phyloP scores from a whole-genome alignment of 2,113 vertebrate genomes.

The Alouatta palliata region DNA sequence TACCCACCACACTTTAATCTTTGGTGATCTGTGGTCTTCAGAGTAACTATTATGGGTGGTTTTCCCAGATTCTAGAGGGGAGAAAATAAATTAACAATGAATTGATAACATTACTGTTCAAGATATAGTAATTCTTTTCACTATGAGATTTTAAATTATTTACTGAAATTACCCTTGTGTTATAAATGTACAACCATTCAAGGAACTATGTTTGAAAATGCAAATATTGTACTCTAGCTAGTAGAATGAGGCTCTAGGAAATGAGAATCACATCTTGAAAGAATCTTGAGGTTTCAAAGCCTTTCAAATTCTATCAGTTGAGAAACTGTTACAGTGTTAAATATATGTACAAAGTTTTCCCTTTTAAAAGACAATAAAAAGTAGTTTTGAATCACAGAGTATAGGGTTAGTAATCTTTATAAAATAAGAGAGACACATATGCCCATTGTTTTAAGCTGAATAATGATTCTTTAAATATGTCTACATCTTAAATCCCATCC shows the following conservation, averaged over 20 bases:
- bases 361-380: constrained; percentile 10
- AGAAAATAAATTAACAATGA: not conserved
- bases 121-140: not conserved
- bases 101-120: not conserved
- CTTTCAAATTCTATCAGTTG: not conserved
- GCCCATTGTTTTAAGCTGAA: not conserved
- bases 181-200: constrained; percentile 6
- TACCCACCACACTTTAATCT: not conserved
- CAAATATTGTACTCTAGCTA: not conserved
- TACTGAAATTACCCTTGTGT: not conserved
- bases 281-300: not conserved
- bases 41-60: not conserved
- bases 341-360: not conserved
- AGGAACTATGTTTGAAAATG: not conserved
- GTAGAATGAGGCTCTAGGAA: not conserved
- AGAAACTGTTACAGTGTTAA: not conserved
- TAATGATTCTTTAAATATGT: not conserved
- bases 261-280: not conserved
- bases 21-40: not conserved
- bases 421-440: not conserved
- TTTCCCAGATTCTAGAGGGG: not conserved
- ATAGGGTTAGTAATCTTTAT: not conserved
- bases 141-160: not conserved
- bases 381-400: not conserved
- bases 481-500: not conserved